Conservation (phyloP, 2,113 vertebrate genomes). For the Ardeotis arabs region DNA sequence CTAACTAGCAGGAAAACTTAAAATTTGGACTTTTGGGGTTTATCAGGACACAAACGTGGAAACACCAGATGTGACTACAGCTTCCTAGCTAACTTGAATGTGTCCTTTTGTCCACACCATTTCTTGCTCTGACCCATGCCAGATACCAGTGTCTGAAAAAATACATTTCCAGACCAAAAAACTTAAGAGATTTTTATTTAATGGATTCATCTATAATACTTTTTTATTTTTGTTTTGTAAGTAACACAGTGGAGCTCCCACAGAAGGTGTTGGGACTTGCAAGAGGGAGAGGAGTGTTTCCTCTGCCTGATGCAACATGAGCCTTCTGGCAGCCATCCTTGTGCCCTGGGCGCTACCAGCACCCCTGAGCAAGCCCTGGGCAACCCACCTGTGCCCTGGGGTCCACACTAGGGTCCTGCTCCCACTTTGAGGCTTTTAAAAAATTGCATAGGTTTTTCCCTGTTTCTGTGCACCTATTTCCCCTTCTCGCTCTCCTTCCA, state of each 20-base stretch:
- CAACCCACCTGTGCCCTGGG: not conserved
- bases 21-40: not conserved
- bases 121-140: not conserved
- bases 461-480: not conserved
- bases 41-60: not conserved
- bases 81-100: not conserved
- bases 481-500: not conserved
- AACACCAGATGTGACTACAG: not conserved
- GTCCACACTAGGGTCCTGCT: not conserved
- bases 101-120: not conserved
- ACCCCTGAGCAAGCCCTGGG: not conserved
- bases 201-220: not conserved
- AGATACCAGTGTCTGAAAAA: not conserved
- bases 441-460: not conserved
- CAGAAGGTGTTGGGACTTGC: not conserved
- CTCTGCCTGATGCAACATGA: accelerated
- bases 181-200: not conserved
- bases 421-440: not conserved
- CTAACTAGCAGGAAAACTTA: not conserved
- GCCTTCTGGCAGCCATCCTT: not conserved
- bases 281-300: not conserved
- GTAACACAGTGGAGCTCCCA: not conserved
- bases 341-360: not conserved
- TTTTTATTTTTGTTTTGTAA: not conserved
- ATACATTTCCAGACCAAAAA: not conserved